Base-by-base conservation (phyloP, 1,140 invertebrate genomes). In the Drosophila sucinea region DNA sequence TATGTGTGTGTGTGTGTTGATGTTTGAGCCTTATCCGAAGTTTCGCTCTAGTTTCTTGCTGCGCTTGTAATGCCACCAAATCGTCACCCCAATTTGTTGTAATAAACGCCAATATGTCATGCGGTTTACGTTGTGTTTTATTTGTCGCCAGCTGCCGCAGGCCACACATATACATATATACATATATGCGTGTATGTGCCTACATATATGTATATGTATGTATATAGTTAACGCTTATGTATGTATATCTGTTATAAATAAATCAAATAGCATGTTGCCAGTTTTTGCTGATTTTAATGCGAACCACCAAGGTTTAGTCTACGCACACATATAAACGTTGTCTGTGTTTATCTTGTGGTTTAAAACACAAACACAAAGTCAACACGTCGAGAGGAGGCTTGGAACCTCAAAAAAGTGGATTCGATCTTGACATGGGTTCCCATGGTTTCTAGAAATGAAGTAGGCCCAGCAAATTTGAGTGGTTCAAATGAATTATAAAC, bases 81-180 rank as follows among this genome's bases (percentile, higher is more conserved):
- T 85, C 71, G 79, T 78, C 77, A 78, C 81, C 78, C 74, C 83
- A 90, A 85, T 90, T 90, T 90, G 68, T 80, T 90, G 89, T 80
- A 90, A 90, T 91, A 91, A 87, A 82, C 75, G 81, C 81, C 86
- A 90, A 89, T 90, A 85, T 90, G 78, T 89, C 83, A 85, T 90
- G 78, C 57, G 81, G 81, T 78, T 73, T 79, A 70, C 78, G 58
- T 70, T 76, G 64, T 79, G 70, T 72, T 81, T 81, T 85, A 85
- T 77, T 81, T 81, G 67, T 77, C 38, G 73, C 67, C 68, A 51
- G 63, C 55, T 41, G 33, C 23, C 38, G 30, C 27, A 23, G 17
- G 51, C 64, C 29, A 40, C 10, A 47, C 23, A 47, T 47, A 47
- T 4, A 51, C 25, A 47, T 8, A 67, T 54, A 27, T 32, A 56